These are phyloP conservation scores for Leptoteleia sp. DNA, from an alignment of 1,140 invertebrate species.

Conservation along the genomic window DNA sequence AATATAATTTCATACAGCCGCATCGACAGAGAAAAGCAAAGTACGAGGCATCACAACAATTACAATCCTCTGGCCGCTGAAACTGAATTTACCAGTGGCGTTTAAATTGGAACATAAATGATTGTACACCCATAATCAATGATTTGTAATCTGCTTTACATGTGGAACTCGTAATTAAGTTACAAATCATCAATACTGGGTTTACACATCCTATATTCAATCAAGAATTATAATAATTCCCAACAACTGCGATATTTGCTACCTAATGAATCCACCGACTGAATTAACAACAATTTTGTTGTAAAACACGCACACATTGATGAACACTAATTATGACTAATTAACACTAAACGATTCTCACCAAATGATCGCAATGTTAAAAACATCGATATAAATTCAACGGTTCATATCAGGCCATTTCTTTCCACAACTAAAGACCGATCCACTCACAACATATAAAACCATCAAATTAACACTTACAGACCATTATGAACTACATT, in stretches of 20 bases:
- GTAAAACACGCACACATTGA: slow-evolving; percentile 31
- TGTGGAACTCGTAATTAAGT: background rate
- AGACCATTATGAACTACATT: slow-evolving; percentile 71
- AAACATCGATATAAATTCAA: slow-evolving; percentile 58
- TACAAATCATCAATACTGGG: slow-evolving; percentile 13
- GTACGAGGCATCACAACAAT: slow-evolving; percentile 40
- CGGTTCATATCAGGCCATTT: slow-evolving; percentile 44
- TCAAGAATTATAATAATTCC: slow-evolving; percentile 18
- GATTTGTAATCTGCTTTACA: slow-evolving; percentile 7
- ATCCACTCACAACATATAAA: slow-evolving; percentile 55
- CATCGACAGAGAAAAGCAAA: slow-evolving; percentile 37
- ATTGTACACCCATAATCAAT: slow-evolving; percentile 20
- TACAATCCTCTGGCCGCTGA: slow-evolving; percentile 42
- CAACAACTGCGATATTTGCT: slow-evolving; percentile 12
- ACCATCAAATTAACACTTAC: slow-evolving; percentile 56
- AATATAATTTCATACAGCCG: too few species aligned
- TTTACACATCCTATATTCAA: slow-evolving; percentile 11
- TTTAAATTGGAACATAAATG: slow-evolving; percentile 30
- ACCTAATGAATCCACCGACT: slow-evolving; percentile 6
- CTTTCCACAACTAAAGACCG: slow-evolving; percentile 43
- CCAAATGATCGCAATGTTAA: slow-evolving; percentile 40
- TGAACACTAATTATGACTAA: slow-evolving; percentile 47
- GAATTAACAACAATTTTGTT: slow-evolving; percentile 14
- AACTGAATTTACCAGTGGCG: slow-evolving; percentile 30
- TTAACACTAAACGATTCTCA: slow-evolving; percentile 47